Evolutionary conservation across 1,140 invertebrate genomes (phyloP).

Genomic region (Sitophilus oryzae): DNA sequence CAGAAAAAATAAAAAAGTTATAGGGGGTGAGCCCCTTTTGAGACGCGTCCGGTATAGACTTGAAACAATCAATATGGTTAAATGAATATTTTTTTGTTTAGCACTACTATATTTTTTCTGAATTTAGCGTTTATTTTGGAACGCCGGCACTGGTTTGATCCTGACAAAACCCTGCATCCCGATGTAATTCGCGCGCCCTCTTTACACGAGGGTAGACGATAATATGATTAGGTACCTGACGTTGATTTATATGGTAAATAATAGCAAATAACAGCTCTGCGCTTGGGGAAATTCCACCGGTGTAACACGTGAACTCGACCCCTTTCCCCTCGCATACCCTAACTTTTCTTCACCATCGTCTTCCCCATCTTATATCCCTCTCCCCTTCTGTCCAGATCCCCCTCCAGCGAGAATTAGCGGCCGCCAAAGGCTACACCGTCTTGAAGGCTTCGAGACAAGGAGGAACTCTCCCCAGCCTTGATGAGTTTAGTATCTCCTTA

Average conservation of each 20-base stretch:
- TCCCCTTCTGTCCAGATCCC: background rate
- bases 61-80: too few relatives aligned
- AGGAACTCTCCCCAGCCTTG: slow-evolving; percentile 7
- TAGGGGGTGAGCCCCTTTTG: too few relatives aligned
- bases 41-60: too few relatives aligned
- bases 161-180: too few relatives aligned
- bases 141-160: too few relatives aligned
- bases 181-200: slow-evolving; percentile 21
- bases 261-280: slow-evolving; percentile 28
- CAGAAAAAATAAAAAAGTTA: too few relatives aligned
- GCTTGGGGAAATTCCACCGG: slow-evolving; percentile 23
- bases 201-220: slow-evolving; percentile 23
- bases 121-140: too few relatives aligned
- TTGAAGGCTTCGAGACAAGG: background rate
- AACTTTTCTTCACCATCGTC: background rate
- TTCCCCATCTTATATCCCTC: background rate
- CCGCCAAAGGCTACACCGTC: background rate
- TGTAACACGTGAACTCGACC: slow-evolving; percentile 17
- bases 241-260: slow-evolving; percentile 34
- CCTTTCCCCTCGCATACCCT: background rate
- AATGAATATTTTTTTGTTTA: too few relatives aligned
- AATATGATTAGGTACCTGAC: slow-evolving; percentile 34
- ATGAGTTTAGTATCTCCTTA: slow-evolving; percentile 24
- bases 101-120: too few relatives aligned
- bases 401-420: slow-evolving; percentile 15